These are phyloP conservation scores for Botia almorhae DNA, from an alignment of 2,797 vertebrate genomes.

Conservation along the genomic window DNA sequence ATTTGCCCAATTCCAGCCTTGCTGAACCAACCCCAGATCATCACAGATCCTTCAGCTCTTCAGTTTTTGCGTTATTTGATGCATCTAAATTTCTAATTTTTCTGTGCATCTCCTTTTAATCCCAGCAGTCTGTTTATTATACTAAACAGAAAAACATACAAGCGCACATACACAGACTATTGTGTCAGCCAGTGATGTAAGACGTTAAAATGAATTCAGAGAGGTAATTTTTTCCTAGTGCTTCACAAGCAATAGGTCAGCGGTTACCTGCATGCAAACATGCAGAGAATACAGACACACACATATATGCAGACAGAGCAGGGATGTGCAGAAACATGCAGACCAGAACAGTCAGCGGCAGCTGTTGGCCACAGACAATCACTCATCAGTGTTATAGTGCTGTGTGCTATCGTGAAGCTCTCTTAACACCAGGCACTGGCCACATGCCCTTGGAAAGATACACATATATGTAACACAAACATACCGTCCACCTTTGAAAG, in stretches of 20 bases:
- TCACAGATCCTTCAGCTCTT: too few species aligned
- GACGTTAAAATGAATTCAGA: constrained; percentile 25
- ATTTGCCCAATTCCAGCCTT: too few species aligned
- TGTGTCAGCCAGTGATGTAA: background rate
- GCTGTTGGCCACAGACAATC: constrained; percentile 78
- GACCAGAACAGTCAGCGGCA: constrained; percentile 66
- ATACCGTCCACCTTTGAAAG: background rate
- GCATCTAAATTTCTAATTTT: background rate
- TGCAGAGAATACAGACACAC: constrained; percentile 45
- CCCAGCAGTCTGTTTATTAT: background rate
- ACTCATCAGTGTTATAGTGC: constrained; percentile 66
- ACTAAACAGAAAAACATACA: constrained; percentile 23
- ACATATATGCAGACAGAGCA: constrained; percentile 41
- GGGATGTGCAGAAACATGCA: constrained; percentile 72
- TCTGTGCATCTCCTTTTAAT: background rate
- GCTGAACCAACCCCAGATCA: too few species aligned
- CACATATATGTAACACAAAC: constrained; percentile 23
- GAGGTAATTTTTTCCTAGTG: constrained; percentile 13
- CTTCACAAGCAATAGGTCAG: constrained; percentile 45
- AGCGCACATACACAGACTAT: background rate
- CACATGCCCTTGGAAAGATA: constrained; percentile 31
- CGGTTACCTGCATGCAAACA: constrained; percentile 63
- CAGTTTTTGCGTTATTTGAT: background rate
- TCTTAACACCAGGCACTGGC: constrained; percentile 56
- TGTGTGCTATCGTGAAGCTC: constrained; percentile 68